Percentiles rank a stretch among this genome's conserved stretches.
These are phyloP conservation scores for Tiphia femorata DNA, from an alignment of 2,888 invertebrate genomes.

Conservation along the genomic window DNA sequence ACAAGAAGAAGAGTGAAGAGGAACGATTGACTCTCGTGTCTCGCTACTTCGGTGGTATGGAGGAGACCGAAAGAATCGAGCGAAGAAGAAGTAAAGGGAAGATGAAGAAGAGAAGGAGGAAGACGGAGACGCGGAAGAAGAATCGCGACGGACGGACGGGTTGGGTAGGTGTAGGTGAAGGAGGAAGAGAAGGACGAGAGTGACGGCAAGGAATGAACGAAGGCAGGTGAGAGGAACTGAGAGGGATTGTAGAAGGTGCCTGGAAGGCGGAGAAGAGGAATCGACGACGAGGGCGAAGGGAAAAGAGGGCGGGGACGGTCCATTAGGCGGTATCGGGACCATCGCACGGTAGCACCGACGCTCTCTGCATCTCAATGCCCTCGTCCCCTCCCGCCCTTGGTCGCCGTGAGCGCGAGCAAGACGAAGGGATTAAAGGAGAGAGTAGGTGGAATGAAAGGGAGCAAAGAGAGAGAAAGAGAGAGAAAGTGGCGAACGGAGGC, in stretches of 20 bases:
- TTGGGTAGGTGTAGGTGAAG: too few species aligned
- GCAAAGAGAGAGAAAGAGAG: constrained; percentile 7
- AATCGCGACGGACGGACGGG: neutral
- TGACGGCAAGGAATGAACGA: neutral
- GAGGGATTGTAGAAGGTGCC: constrained; percentile 4
- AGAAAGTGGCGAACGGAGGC: constrained; percentile 16
- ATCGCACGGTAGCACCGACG: constrained; percentile 69
- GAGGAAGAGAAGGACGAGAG: constrained; percentile 3
- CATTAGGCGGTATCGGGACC: constrained; percentile 69
- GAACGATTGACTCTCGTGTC: neutral
- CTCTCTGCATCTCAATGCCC: constrained; percentile 68
- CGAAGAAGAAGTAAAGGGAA: neutral
- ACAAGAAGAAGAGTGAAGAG: constrained; percentile 1
- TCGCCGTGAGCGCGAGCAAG: neutral
- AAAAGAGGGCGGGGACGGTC: constrained; percentile 65
- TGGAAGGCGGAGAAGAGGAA: constrained; percentile 24
- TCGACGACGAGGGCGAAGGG: constrained; percentile 47
- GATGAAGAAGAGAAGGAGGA: neutral
- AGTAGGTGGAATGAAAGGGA: neutral
- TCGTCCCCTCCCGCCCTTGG: constrained; percentile 28
- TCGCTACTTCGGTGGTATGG: neutral
- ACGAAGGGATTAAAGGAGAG: neutral
- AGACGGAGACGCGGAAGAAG: constrained; percentile 16
- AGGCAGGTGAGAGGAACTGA: constrained; percentile 10
- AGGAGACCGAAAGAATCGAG: neutral